phyloP scores from a whole-genome alignment of 2,888 invertebrate species.

The Caenorhabditis sinica region DNA sequence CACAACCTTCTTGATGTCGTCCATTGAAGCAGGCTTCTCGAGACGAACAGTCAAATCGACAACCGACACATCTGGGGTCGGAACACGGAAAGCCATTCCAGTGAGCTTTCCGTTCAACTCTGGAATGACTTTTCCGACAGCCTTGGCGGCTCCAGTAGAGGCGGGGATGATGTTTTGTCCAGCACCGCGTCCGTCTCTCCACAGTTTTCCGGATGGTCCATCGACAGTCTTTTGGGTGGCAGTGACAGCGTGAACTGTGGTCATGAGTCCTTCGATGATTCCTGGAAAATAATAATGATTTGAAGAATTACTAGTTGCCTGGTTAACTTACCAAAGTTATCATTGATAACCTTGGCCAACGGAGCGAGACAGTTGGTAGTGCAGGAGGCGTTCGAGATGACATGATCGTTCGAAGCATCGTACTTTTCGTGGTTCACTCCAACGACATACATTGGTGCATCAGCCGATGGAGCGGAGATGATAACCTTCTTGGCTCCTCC shows the following conservation, averaged over 20 bases:
- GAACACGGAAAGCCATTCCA: conserved; percentile 20
- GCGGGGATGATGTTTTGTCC: conserved; percentile 20
- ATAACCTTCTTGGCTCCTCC: conserved; percentile 82
- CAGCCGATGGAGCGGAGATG: conserved; percentile 84
- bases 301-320: neutral
- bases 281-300: neutral
- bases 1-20: conserved; percentile 21
- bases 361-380: conserved; percentile 9
- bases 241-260: conserved; percentile 13
- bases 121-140: conserved; percentile 9
- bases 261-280: conserved; percentile 22
- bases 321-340: conserved; percentile 14
- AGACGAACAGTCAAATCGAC: conserved; percentile 20
- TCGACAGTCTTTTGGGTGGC: conserved; percentile 3
- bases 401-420: neutral
- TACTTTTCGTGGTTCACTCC: conserved; percentile 94
- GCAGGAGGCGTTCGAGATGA: neutral
- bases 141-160: conserved; percentile 14
- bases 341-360: conserved; percentile 7
- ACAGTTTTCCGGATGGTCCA: conserved; percentile 18
- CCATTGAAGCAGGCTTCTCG: conserved; percentile 18
- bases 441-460: conserved; percentile 98
- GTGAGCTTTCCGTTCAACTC: conserved; percentile 20
- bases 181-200: conserved; percentile 21
- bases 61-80: conserved; percentile 5